Evolutionary conservation across 2,888 invertebrate genomes (phyloP).

Genomic region (Macrophya alboannulata): DNA sequence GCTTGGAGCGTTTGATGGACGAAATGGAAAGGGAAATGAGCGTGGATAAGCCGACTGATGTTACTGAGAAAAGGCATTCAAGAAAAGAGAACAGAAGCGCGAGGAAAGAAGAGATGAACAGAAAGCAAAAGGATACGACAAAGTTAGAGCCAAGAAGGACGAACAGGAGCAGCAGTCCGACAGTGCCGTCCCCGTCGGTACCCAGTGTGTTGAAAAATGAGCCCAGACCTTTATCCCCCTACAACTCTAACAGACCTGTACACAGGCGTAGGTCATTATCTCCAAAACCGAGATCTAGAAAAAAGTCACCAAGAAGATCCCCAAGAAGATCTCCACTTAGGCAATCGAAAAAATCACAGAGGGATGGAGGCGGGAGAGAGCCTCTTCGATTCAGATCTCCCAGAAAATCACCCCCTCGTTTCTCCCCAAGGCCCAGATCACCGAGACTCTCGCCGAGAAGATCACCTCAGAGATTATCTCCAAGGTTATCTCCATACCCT

Average conservation of each 20-base stretch:
- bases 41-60: conserved; percentile 67
- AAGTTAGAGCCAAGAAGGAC: conserved; percentile 59
- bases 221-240: conserved; percentile 69
- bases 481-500: conserved; percentile 67
- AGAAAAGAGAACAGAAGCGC: conserved; percentile 66
- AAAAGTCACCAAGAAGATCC: conserved; percentile 69
- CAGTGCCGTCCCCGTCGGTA: not conserved
- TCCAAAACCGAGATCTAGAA: conserved; percentile 66
- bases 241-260: conserved; percentile 61
- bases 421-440: conserved; percentile 70
- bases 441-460: conserved; percentile 70
- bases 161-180: conserved; percentile 56
- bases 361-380: conserved; percentile 61
- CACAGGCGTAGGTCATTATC: conserved; percentile 71
- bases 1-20: conserved; percentile 81
- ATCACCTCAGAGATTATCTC: conserved; percentile 69
- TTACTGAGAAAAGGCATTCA: conserved; percentile 63
- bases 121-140: conserved; percentile 60
- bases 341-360: conserved; percentile 66
- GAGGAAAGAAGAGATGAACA: conserved; percentile 63
- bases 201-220: conserved; percentile 63
- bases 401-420: conserved; percentile 75
- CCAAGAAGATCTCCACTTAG: conserved; percentile 65
- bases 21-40: conserved; percentile 82
- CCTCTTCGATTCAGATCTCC: conserved; percentile 78